Conservation (phyloP, 2,113 vertebrate species). For the Campylorhamphus procurvoides region DNA sequence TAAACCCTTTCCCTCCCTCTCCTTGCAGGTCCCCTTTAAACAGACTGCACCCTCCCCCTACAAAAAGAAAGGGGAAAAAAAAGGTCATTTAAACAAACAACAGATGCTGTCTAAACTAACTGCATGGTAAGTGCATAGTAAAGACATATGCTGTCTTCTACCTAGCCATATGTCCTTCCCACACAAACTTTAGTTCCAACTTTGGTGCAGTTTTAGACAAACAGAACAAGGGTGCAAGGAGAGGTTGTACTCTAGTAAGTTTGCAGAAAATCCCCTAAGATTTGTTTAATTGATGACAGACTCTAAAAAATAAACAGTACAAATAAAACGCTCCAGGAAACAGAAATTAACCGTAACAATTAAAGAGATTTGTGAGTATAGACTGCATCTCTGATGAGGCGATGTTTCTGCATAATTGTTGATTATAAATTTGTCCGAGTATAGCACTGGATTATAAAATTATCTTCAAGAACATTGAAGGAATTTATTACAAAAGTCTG, state of each 20-base stretch:
- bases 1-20: not conserved
- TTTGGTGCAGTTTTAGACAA: not conserved
- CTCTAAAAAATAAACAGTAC: not conserved
- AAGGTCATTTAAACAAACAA: slow-evolving; percentile 62
- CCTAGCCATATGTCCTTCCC: slow-evolving; percentile 61
- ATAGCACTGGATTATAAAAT: not conserved
- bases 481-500: not conserved
- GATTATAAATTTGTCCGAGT: not conserved
- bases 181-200: slow-evolving; percentile 14
- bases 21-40: slow-evolving; percentile 20
- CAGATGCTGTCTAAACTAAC: slow-evolving; percentile 64
- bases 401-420: not conserved
- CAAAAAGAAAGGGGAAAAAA: not conserved
- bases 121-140: slow-evolving; percentile 47
- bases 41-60: slow-evolving; percentile 10
- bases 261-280: not conserved
- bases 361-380: not conserved
- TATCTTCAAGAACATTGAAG: not conserved
- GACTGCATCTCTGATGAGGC: not conserved
- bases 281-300: not conserved
- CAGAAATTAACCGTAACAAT: not conserved
- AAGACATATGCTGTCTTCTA: slow-evolving; percentile 57
- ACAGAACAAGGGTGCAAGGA: not conserved
- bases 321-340: slow-evolving; percentile 35
- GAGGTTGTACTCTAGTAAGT: not conserved